These are phyloP conservation scores for Aurelia aurita DNA, from an alignment of 30 jellyfish, hydroid and myxozoan species.

Conservation along the genomic window DNA sequence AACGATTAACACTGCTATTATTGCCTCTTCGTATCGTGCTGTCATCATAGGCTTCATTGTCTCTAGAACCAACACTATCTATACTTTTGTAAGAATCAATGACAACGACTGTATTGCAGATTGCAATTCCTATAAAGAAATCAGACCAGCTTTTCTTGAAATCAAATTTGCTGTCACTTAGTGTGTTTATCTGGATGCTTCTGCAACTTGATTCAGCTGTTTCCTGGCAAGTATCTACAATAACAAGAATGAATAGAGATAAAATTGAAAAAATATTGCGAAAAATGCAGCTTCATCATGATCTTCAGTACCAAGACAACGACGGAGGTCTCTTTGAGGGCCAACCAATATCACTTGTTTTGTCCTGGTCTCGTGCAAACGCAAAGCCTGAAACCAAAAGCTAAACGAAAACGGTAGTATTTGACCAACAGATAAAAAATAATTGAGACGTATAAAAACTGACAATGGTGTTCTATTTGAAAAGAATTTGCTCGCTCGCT, in stretches of 20 bases:
- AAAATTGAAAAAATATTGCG: too few species aligned
- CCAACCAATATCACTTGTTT: too few species aligned
- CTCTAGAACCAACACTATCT: constrained; percentile 61
- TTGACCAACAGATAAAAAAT: too few species aligned
- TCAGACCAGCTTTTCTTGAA: constrained; percentile 82
- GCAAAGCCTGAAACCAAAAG: too few species aligned
- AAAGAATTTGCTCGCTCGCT: too few species aligned
- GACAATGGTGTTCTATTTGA: too few species aligned
- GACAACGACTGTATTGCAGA: constrained; percentile 93
- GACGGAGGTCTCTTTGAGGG: too few species aligned
- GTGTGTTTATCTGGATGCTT: constrained; percentile 28
- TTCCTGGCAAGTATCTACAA: constrained; percentile 34
- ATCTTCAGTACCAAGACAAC: too few species aligned
- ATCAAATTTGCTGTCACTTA: constrained; percentile 35
- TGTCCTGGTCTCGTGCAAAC: too few species aligned
- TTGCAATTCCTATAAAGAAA: constrained; percentile 80
- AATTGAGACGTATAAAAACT: too few species aligned
- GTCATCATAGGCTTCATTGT: constrained; percentile 64
- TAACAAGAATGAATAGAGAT: neutral
- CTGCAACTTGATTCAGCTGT: constrained; percentile 46
- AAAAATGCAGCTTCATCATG: too few species aligned
- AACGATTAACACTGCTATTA: neutral
- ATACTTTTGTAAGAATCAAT: constrained; percentile 57
- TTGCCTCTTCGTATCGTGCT: neutral
- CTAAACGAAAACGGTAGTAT: too few species aligned